Base-by-base conservation (phyloP, 2,888 invertebrate genomes). In the Netelia melanura region DNA sequence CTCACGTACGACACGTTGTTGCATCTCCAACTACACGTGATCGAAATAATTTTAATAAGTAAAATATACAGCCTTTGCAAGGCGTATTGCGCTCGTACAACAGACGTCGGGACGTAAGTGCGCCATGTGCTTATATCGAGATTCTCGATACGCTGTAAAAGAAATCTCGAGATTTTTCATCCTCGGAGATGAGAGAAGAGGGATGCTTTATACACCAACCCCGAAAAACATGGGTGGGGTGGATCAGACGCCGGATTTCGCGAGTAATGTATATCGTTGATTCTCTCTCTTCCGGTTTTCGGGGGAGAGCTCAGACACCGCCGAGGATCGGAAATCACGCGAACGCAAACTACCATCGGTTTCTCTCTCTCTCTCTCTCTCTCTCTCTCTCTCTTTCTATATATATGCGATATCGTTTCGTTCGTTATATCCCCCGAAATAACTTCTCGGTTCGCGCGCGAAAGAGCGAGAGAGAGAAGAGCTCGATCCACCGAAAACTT, bases 401-500 rank as follows among this genome's bases (percentile, higher is more conserved):
- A 56, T 56, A 71, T 56, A 54, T 44, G 43, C 30, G 44, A 30
- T 30, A 62, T 23, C 8, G 11, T 52, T 64, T 43, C 30, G 25
- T 68, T 68, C 44, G 52, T 23, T 48, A 23, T 68, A 43, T 74
- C 58, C 75, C 81, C 52, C 75, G 61, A 68, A 81, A 75, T 70
- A 77, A 67, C 80, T 76, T 77, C 54, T 65, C 81, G 78, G 56
- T 17, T 43, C 58, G 54, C 17, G 58, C 54, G 54, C 1, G 52
- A 3, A 30, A 30, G 54, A 54, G 52, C 0, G 6, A 38, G 38
- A 38, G 38, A 38, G 38, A 21, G 21, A 21, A 21, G n/a, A 68
- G 61, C 54, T 43, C 14, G 74, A 75, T 54, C 75, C 62, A 65
- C 67, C 61, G 84, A 80, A 79, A 87, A 86, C 84, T 80, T 80